Evolutionary conservation across 1,140 invertebrate species (phyloP).

Genomic region (Saccostrea cuccullata): DNA sequence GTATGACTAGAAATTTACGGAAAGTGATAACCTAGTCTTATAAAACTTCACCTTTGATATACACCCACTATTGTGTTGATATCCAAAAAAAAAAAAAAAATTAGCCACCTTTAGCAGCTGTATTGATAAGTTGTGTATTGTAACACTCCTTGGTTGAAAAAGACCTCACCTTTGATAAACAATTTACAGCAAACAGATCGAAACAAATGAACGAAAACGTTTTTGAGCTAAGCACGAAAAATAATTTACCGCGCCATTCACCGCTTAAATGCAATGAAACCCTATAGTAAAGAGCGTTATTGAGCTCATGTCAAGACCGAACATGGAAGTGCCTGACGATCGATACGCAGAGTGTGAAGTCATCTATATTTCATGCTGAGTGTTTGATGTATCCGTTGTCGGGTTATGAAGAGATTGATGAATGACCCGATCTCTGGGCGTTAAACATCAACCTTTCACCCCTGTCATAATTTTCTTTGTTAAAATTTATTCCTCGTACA

Average conservation of each 20-base stretch:
- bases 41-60: too few species aligned
- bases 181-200: too few species aligned
- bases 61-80: too few species aligned
- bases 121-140: too few species aligned
- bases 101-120: too few species aligned
- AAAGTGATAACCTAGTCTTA: conserved; percentile 54
- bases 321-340: neutral
- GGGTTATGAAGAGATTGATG: conserved; percentile 1
- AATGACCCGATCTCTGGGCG: neutral
- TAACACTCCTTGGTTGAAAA: neutral
- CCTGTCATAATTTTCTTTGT: too few species aligned
- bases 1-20: too few species aligned
- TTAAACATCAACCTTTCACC: neutral
- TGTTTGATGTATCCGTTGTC: conserved; percentile 19
- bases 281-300: neutral
- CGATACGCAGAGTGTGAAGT: neutral
- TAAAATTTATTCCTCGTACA: too few species aligned
- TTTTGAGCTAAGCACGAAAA: neutral
- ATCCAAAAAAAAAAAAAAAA: conserved; percentile 51
- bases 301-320: neutral
- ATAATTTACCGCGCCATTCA: neutral
- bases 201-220: neutral
- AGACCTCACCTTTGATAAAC: too few species aligned
- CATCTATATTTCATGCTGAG: conserved; percentile 11
- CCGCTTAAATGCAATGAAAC: neutral